Evolutionary conservation across 2,113 vertebrate species (phyloP).

Genomic region (Carollia perspicillata): DNA sequence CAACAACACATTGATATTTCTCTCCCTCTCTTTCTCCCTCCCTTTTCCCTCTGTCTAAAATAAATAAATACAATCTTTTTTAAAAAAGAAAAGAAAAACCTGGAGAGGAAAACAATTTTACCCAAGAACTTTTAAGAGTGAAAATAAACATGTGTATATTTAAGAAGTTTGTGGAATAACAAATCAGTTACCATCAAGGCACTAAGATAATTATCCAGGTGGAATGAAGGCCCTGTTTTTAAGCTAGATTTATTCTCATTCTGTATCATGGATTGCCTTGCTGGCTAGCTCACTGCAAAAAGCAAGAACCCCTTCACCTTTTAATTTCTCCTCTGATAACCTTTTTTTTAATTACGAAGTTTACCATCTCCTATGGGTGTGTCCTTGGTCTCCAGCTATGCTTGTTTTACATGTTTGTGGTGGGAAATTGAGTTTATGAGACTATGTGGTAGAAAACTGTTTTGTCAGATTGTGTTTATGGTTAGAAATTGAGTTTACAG

Average conservation of each 20-base stretch:
- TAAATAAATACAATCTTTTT: too few species aligned
- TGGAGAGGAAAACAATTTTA: neutral
- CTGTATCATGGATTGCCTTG: neutral
- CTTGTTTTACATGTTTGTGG: neutral
- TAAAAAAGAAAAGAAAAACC: neutral
- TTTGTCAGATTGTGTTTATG: neutral
- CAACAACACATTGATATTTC: too few species aligned
- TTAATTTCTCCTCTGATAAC: neutral
- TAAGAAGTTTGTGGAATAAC: neutral
- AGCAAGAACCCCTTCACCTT: neutral
- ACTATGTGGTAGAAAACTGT: neutral
- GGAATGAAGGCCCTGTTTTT: neutral
- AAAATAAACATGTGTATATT: neutral
- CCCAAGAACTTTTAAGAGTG: neutral
- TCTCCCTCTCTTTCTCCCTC: too few species aligned
- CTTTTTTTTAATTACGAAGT: neutral
- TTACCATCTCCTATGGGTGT: neutral
- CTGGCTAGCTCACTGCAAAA: neutral
- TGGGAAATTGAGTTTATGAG: neutral
- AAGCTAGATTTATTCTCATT: neutral
- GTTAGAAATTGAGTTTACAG: neutral
- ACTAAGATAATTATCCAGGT: neutral
- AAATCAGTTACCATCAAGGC: neutral
- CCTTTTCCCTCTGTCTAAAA: too few species aligned
- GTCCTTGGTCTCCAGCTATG: neutral